Evolutionary conservation across 2,113 vertebrate genomes (phyloP).

Genomic region (Centropus bengalensis): DNA sequence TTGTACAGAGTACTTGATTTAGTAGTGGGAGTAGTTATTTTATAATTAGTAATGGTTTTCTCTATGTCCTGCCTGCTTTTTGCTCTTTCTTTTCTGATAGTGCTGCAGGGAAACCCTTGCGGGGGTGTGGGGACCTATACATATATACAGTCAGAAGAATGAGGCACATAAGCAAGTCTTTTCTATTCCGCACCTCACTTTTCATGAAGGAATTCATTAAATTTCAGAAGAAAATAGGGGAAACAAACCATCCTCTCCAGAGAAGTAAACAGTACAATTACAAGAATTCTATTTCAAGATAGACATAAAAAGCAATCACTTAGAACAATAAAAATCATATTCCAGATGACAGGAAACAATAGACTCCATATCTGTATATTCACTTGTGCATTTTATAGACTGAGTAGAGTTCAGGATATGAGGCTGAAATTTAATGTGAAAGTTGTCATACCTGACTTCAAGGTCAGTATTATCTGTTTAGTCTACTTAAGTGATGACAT

Average conservation of each 20-base stretch:
- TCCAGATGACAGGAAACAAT: slow-evolving; percentile 37
- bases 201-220: slow-evolving; percentile 42
- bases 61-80: neutral
- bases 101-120: neutral
- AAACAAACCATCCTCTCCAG: slow-evolving; percentile 28
- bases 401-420: neutral
- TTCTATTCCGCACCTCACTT: slow-evolving; percentile 34
- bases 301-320: slow-evolving; percentile 69
- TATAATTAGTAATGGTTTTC: neutral
- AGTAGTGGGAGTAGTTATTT: neutral
- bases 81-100: neutral
- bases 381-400: slow-evolving; percentile 3
- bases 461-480: neutral
- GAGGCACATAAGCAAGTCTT: neutral
- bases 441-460: neutral
- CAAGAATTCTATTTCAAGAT: slow-evolving; percentile 54
- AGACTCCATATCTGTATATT: neutral
- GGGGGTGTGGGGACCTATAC: neutral
- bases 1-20: neutral
- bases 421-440: slow-evolving; percentile 16
- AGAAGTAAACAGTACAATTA: slow-evolving; percentile 54
- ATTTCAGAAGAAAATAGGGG: slow-evolving; percentile 32
- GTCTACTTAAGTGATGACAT: neutral
- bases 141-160: neutral
- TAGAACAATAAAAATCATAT: slow-evolving; percentile 64